Conservation (phyloP, 2,888 invertebrate genomes). For the Parapristionchus giblindavisi region DNA sequence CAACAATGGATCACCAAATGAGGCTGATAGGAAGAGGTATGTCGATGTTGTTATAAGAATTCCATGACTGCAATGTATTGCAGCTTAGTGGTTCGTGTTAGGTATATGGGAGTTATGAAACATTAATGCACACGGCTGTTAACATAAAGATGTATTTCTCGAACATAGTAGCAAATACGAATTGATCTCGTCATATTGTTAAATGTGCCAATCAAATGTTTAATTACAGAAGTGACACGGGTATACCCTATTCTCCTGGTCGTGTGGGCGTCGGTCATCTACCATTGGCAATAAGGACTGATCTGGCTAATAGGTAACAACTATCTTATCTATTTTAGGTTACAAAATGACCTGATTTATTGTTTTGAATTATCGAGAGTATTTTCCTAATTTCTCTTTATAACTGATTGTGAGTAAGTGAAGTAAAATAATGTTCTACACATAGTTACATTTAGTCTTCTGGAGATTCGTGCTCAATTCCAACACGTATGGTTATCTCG, state of each 20-base stretch:
- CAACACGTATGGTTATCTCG: conserved; percentile 67
- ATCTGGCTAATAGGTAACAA: conserved; percentile 76
- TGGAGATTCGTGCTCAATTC: conserved; percentile 63
- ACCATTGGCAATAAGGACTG: conserved; percentile 77
- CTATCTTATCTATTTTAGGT: neutral
- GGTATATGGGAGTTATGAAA: conserved; percentile 47
- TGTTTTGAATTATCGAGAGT: neutral
- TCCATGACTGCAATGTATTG: too few relatives aligned
- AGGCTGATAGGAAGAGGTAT: conserved; percentile 36
- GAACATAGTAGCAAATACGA: neutral
- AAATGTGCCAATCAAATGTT: neutral
- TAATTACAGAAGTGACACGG: conserved; percentile 33
- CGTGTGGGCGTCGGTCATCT: conserved; percentile 77
- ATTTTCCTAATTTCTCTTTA: neutral
- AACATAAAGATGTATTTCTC: neutral
- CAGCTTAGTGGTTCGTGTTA: too few relatives aligned
- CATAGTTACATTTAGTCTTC: conserved; percentile 49
- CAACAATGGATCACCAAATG: conserved; percentile 30
- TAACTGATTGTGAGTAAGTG: neutral
- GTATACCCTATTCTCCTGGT: conserved; percentile 46
- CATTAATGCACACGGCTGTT: neutral
- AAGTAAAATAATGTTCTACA: neutral
- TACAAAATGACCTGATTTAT: neutral
- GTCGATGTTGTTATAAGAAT: conserved; percentile 39
- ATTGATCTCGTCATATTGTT: neutral